These are phyloP conservation scores for Saiga tatarica DNA, from an alignment of 2,113 vertebrate species.

Conservation along the genomic window DNA sequence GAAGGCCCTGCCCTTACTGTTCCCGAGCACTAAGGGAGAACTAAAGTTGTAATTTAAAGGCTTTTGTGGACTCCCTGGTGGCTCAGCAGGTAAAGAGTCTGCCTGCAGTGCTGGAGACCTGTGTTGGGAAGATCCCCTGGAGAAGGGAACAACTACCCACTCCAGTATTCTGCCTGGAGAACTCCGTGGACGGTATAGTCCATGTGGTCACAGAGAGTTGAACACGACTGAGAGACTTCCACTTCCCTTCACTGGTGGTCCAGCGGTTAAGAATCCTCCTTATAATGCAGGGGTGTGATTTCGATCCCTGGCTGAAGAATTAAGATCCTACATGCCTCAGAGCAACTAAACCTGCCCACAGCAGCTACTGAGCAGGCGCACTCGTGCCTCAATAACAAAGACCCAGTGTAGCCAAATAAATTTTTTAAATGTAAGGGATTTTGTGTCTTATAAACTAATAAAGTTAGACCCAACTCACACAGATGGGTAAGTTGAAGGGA, in stretches of 20 bases:
- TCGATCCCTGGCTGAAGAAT: not conserved
- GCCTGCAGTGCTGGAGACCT: not conserved
- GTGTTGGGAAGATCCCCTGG: not conserved
- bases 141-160: not conserved
- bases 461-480: not conserved
- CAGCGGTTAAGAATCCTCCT: not conserved
- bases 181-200: not conserved
- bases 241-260: not conserved
- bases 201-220: not conserved
- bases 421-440: not conserved
- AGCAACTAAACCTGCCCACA: not conserved
- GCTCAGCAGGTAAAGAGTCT: not conserved
- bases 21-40: not conserved
- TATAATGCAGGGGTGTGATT: not conserved
- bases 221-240: not conserved
- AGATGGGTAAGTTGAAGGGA: not conserved
- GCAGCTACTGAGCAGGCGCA: not conserved
- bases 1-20: not conserved
- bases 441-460: not conserved
- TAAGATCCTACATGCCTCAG: not conserved
- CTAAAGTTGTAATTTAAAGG: not conserved
- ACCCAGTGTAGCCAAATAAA: not conserved
- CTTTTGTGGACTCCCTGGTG: not conserved
- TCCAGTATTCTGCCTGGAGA: not conserved
- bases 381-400: not conserved